These are phyloP conservation scores for Pogona vitticeps DNA, from an alignment of 2,113 vertebrate species.

Conservation along the genomic window DNA sequence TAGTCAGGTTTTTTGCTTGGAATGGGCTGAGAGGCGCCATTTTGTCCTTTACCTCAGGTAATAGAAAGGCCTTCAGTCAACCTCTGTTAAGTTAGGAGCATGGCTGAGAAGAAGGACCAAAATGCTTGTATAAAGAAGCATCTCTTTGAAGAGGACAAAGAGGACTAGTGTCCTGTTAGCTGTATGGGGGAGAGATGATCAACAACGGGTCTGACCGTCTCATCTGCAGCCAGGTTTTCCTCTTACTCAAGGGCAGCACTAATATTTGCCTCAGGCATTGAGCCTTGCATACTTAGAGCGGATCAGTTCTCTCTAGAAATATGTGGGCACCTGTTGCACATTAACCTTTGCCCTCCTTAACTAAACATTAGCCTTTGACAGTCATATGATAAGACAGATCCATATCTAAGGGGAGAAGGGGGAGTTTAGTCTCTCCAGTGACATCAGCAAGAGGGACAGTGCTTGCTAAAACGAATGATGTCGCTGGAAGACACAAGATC, in stretches of 20 bases:
- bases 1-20: background rate
- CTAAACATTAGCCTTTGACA: slow-evolving; percentile 73
- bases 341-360: slow-evolving; percentile 77
- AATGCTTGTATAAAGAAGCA: background rate
- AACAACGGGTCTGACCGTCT: background rate
- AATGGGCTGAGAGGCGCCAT: background rate
- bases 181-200: background rate
- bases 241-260: background rate
- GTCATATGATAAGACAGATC: slow-evolving; percentile 67
- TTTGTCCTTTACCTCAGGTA: background rate
- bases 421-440: slow-evolving; percentile 57
- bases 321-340: slow-evolving; percentile 68
- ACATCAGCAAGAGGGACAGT: slow-evolving; percentile 42
- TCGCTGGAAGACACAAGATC: background rate
- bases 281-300: slow-evolving; percentile 19
- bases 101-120: background rate
- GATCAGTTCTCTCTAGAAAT: slow-evolving; percentile 45
- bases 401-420: slow-evolving; percentile 49
- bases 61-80: background rate
- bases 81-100: no score
- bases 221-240: background rate
- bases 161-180: background rate
- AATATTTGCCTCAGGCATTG: slow-evolving; percentile 10
- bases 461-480: slow-evolving; percentile 28
- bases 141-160: background rate